phyloP scores from a whole-genome alignment of 2,888 invertebrate genomes.

The Rhodophaea formosa region DNA sequence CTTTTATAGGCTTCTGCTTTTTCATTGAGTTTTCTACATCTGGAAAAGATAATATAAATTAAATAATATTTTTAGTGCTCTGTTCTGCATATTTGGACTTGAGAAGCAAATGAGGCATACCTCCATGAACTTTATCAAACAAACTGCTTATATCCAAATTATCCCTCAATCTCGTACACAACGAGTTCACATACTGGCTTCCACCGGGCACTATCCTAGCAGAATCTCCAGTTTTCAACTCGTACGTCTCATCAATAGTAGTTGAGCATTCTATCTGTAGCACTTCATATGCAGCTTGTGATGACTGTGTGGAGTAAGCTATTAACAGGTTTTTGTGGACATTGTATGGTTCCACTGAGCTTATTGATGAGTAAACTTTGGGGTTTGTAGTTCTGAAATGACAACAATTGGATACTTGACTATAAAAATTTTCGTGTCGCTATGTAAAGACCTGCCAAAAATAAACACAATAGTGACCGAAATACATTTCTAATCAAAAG shows the following conservation, averaged over 20 bases:
- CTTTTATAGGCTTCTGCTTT: slow-evolving; percentile 66
- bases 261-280: slow-evolving; percentile 64
- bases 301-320: slow-evolving; percentile 60
- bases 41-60: slow-evolving; percentile 35
- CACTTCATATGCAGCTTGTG: slow-evolving; percentile 66
- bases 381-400: slow-evolving; percentile 54
- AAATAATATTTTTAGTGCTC: neutral
- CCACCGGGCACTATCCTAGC: slow-evolving; percentile 55
- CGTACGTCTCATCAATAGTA: slow-evolving; percentile 58
- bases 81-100: too few species aligned
- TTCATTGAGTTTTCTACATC: slow-evolving; percentile 64
- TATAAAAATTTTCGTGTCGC: too few species aligned
- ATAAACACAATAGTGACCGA: too few species aligned
- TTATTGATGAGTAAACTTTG: slow-evolving; percentile 48
- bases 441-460: too few species aligned
- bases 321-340: slow-evolving; percentile 68
- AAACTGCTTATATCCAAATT: slow-evolving; percentile 66
- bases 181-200: slow-evolving; percentile 66
- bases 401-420: too few species aligned
- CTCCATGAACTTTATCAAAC: slow-evolving; percentile 73
- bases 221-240: slow-evolving; percentile 56
- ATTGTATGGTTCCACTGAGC: slow-evolving; percentile 55
- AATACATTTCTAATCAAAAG: too few species aligned
- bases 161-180: slow-evolving; percentile 63
- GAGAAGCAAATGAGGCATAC: slow-evolving; percentile 36